A percentile compares a stretch with the other conserved stretches of the same genome.
These are phyloP conservation scores for Ennomos fuscantarius DNA, from an alignment of 2,888 invertebrate species.

Conservation along the genomic window DNA sequence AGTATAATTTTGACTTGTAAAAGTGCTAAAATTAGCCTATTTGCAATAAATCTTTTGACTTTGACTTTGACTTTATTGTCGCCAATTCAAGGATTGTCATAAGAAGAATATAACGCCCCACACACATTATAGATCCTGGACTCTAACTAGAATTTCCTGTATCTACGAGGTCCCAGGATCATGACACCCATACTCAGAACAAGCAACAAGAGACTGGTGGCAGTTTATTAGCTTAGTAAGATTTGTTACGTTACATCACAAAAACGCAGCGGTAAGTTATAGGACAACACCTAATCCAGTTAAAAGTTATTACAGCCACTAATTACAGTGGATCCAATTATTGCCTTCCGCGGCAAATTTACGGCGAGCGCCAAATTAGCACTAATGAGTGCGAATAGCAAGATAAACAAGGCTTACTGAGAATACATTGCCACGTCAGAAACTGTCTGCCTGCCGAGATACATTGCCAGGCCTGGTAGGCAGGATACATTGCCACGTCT, in stretches of 20 bases:
- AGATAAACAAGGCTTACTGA: conserved; percentile 21
- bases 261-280: conserved; percentile 26
- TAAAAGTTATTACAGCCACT: conserved; percentile 41
- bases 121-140: too few relatives aligned
- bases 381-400: conserved; percentile 32
- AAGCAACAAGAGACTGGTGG: too few relatives aligned
- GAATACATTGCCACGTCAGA: not conserved
- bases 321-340: conserved; percentile 40
- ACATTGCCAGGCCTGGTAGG: conserved; percentile 2
- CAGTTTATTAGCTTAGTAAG: too few relatives aligned
- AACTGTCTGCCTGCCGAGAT: not conserved
- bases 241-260: not conserved
- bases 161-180: too few relatives aligned
- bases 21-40: too few relatives aligned
- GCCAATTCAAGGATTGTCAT: too few relatives aligned
- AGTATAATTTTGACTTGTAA: too few relatives aligned
- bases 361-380: conserved; percentile 33
- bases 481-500: not conserved
- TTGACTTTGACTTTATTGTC: too few relatives aligned
- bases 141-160: too few relatives aligned
- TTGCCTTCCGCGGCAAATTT: conserved; percentile 35
- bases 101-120: too few relatives aligned
- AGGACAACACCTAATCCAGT: conserved; percentile 39
- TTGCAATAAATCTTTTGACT: too few relatives aligned
- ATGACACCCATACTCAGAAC: too few relatives aligned